phyloP scores from a whole-genome alignment of 2,113 vertebrate genomes.

The Gorsachius goisagi region DNA sequence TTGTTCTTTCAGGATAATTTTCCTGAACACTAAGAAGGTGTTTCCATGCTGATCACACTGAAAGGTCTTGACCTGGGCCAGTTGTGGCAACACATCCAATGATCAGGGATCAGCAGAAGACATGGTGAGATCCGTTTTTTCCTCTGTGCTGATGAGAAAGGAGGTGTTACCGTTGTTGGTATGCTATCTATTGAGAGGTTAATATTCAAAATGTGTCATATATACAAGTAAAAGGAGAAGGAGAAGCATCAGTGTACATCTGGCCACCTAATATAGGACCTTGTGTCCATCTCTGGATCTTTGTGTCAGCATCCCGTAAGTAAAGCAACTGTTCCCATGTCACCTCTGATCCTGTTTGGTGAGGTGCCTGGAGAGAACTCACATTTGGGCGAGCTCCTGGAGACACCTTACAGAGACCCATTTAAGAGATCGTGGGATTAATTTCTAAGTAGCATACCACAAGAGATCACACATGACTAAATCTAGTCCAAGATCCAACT shows the following conservation, averaged over 20 bases:
- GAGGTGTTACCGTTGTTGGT: neutral
- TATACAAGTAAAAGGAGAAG: neutral
- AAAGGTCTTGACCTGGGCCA: neutral
- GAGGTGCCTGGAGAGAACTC: neutral
- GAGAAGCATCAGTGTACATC: neutral
- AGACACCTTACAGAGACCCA: neutral
- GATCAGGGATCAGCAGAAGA: neutral
- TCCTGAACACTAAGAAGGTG: neutral
- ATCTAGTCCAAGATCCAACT: neutral
- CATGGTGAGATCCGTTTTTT: neutral
- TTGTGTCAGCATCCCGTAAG: neutral
- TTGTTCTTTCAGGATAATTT: neutral
- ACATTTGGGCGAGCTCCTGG: neutral
- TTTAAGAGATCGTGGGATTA: neutral
- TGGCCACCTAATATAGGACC: neutral
- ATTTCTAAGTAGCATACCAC: neutral
- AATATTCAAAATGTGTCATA: neutral
- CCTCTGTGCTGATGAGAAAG: neutral
- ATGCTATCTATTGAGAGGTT: neutral
- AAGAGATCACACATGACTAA: neutral
- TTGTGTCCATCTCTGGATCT: neutral
- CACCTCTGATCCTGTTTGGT: neutral
- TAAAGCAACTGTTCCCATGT: neutral
- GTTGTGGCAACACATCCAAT: neutral
- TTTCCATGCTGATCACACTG: neutral